These are phyloP conservation scores for Chlorodrepanis virens DNA, from an alignment of 2,113 vertebrate genomes.

Conservation along the genomic window DNA sequence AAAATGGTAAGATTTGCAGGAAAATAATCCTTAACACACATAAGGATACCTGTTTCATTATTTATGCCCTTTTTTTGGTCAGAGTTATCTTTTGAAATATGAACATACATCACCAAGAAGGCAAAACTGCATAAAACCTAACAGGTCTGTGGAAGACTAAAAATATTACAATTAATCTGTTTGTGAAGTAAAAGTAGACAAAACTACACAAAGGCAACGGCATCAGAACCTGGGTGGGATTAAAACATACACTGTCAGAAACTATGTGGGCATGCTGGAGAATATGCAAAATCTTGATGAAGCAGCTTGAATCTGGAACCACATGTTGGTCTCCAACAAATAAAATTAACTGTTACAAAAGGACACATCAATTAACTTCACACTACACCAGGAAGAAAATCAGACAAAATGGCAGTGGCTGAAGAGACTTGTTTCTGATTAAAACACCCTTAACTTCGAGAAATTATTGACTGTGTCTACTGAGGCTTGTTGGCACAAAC, in stretches of 20 bases:
- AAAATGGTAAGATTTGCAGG: neutral
- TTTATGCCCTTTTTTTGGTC: neutral
- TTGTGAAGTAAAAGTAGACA: neutral
- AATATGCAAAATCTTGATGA: neutral
- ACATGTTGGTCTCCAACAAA: neutral
- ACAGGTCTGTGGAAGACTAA: neutral
- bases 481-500: neutral
- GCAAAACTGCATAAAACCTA: neutral
- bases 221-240: neutral
- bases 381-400: neutral
- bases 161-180: neutral
- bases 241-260: neutral
- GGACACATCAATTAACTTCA: neutral
- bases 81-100: neutral
- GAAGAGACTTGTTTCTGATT: neutral
- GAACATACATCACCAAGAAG: neutral
- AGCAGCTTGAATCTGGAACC: neutral
- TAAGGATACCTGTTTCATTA: neutral
- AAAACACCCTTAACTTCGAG: neutral
- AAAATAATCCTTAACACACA: neutral
- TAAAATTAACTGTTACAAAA: neutral
- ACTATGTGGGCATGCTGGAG: rapidly evolving
- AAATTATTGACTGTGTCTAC: neutral
- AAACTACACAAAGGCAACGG: neutral
- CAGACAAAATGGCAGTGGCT: neutral